Evolutionary conservation across 92 coral and sea anemone species (phyloP), one percentile per base, ranked within the genome.

Genomic region (Actinernus sp.): DNA sequence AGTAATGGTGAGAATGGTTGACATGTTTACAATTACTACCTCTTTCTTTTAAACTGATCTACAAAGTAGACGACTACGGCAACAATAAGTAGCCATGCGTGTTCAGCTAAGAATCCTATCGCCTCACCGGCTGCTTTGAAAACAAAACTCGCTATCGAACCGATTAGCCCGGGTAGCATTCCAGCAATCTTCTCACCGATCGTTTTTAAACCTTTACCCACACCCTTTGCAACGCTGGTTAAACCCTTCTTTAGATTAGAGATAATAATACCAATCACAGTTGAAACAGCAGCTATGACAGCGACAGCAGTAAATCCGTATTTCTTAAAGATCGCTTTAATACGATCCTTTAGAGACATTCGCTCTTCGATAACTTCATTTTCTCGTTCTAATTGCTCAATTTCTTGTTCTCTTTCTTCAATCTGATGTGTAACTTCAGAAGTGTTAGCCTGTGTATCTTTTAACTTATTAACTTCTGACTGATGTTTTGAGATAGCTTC

Each of bases 101-200:
- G 38, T 28, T 69, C 61, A 3, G 44, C 77, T 19, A 78, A 38
- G 61, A 68, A 79, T 13, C n/a, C n/a, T n/a, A n/a, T n/a, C n/a
- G n/a, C n/a, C n/a, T n/a, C n/a, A n/a, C n/a, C n/a, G n/a, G n/a
- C n/a, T n/a, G n/a, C n/a, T n/a, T n/a, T n/a, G n/a, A n/a, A n/a
- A n/a, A n/a, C n/a, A n/a, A n/a, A n/a, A 49, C 77, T 58, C 3
- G 85, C 85, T 18, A 68, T 78, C 0, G 81, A 68, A 23, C 87
- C 87, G 14, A 81, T 37, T 69, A 81, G 43, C n/a, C 87, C 81
- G 0, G 81, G 81, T 1, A 81, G 28, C 17, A 81, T 62, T 24
- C 45, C 56, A 2, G 68, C 81, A 3, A 81, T 8, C 45, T 64
- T 73, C 16, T 73, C 65, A 0, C 76, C 88, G 1, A 73, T 71